Evolutionary conservation across 2,113 vertebrate genomes (phyloP).

Genomic region (Microtus pennsylvanicus): DNA sequence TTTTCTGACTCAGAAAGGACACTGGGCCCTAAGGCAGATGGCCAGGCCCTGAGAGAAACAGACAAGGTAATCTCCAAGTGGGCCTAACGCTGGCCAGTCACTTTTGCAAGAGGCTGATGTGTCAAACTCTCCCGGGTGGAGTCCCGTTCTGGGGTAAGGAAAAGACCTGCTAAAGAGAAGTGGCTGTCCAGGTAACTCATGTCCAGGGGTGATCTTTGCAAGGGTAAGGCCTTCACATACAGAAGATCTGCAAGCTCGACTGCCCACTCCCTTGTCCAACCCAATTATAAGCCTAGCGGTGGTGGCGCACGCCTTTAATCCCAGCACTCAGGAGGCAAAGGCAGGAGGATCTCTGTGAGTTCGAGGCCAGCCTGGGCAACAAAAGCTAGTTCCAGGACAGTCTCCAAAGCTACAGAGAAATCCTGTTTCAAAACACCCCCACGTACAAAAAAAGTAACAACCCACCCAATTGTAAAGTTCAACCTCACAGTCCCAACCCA

Average conservation of each 20-base stretch:
- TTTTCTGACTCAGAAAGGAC: background rate
- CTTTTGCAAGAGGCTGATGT: background rate
- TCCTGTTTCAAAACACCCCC: no score
- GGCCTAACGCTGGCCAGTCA: background rate
- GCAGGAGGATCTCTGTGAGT: no score
- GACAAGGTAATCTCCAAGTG: background rate
- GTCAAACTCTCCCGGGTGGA: background rate
- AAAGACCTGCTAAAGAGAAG: no score
- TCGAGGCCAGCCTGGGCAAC: no score
- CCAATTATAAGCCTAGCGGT: background rate
- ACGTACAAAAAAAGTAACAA: no score
- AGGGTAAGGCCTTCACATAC: background rate
- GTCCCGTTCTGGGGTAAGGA: background rate
- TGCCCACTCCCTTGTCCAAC: background rate
- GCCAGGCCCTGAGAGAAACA: background rate
- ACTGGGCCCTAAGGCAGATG: background rate
- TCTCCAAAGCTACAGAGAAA: no score
- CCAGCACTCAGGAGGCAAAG: no score
- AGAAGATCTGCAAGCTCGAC: rapidly evolving
- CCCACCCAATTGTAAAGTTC: background rate
- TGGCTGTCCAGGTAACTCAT: background rate
- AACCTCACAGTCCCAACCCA: background rate
- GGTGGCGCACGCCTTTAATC: no score
- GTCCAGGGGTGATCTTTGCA: background rate
- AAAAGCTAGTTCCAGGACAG: no score